A percentile compares a stretch with the other conserved stretches of the same genome.
These are phyloP conservation scores for Drosophila peninsularis DNA, from an alignment of 2,888 invertebrate genomes.

Conservation along the genomic window DNA sequence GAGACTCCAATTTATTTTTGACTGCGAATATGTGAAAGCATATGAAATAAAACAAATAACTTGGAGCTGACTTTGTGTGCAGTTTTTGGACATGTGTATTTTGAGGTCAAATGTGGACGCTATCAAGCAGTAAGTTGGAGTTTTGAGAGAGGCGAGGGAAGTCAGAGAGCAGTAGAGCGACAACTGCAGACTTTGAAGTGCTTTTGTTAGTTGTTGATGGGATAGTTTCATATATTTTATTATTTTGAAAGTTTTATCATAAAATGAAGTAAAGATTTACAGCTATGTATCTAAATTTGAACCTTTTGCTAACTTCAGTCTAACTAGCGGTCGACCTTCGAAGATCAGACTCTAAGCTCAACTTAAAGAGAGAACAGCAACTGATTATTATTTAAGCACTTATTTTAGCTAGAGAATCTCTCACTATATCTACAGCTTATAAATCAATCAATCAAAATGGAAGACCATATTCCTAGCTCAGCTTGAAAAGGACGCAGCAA, in stretches of 20 bases:
- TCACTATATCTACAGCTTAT: not conserved
- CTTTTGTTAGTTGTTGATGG: not conserved
- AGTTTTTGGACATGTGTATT: not conserved
- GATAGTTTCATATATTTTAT: not conserved
- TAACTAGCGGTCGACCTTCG: not conserved
- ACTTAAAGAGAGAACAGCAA: no score
- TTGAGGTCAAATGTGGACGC: not conserved
- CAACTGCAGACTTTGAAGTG: not conserved
- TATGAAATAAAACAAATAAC: not conserved
- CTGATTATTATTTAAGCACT: no score
- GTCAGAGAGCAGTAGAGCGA: no score
- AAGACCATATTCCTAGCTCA: not conserved
- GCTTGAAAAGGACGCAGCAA: no score
- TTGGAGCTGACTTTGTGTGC: not conserved
- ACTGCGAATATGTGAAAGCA: not conserved
- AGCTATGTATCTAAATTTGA: not conserved
- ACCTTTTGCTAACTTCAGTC: not conserved
- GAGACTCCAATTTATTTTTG: constrained; percentile 6
- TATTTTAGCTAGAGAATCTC: no score
- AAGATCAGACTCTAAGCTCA: no score
- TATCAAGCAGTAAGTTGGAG: not conserved
- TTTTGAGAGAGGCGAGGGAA: no score
- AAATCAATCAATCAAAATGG: no score
- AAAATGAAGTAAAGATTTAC: not conserved
- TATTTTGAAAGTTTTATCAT: not conserved